These are phyloP conservation scores for Chalcosyrphus nemorum DNA, from an alignment of 2,888 invertebrate species.

Conservation along the genomic window DNA sequence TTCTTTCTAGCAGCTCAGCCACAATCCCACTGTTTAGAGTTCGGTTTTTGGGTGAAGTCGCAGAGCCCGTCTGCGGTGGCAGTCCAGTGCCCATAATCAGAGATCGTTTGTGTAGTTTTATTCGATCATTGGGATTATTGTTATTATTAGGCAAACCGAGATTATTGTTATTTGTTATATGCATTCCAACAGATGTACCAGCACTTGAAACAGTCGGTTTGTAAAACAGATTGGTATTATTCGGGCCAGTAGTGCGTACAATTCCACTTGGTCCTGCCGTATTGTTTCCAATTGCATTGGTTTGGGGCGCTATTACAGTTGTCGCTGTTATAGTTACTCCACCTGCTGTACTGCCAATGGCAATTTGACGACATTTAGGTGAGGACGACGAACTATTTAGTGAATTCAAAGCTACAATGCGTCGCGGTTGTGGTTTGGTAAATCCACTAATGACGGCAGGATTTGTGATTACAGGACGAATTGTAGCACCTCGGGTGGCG, in stretches of 20 bases:
- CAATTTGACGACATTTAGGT: constrained; percentile 60
- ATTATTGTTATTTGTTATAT: constrained; percentile 37
- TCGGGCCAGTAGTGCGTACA: constrained; percentile 7
- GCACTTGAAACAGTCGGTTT: constrained; percentile 24
- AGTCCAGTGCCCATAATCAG: constrained; percentile 53
- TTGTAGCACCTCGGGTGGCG: constrained; percentile 24
- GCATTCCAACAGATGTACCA: constrained; percentile 17
- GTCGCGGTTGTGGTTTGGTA: constrained; percentile 55
- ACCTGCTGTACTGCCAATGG: constrained; percentile 59
- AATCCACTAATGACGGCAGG: constrained; percentile 17
- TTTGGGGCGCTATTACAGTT: constrained; percentile 27
- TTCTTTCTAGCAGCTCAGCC: constrained; percentile 46
- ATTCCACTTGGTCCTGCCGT: constrained; percentile 1
- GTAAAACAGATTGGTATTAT: constrained; percentile 31
- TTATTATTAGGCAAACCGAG: constrained; percentile 8
- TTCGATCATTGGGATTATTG: constrained; percentile 33
- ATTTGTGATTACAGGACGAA: constrained; percentile 40
- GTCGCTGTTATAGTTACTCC: constrained; percentile 56
- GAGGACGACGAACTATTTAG: constrained; percentile 5
- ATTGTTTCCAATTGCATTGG: constrained; percentile 25
- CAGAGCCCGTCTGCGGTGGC: not conserved
- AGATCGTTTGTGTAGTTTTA: constrained; percentile 61
- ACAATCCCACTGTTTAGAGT: constrained; percentile 55
- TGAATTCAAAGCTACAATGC: constrained; percentile 55
- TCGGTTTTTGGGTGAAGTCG: constrained; percentile 16